These are phyloP conservation scores for Darevskia nairensis DNA, from an alignment of 2,797 vertebrate species.

Conservation along the genomic window DNA sequence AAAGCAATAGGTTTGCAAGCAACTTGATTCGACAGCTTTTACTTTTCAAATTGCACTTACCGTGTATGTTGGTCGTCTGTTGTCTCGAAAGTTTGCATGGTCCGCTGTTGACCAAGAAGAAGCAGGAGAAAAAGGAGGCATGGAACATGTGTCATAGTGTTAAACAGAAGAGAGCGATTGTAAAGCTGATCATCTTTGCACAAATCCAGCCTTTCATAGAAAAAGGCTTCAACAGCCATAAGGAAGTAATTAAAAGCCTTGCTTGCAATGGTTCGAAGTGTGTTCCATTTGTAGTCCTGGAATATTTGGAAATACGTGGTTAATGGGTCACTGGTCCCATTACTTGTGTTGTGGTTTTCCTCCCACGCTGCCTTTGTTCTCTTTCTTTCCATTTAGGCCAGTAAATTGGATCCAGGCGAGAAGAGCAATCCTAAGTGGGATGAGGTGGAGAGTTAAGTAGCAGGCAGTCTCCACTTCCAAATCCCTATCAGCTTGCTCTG, in stretches of 20 bases:
- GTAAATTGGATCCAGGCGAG: background rate
- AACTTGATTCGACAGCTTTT: background rate
- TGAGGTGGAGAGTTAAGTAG: background rate
- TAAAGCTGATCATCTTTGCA: background rate
- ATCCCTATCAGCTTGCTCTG: background rate
- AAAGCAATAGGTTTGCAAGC: background rate
- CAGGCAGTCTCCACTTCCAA: background rate
- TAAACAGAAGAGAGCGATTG: background rate
- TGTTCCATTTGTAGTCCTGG: background rate
- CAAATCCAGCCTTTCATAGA: background rate
- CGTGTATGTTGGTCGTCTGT: background rate
- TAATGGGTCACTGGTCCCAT: background rate
- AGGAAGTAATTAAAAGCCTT: background rate
- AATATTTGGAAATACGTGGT: background rate
- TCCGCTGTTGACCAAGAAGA: background rate
- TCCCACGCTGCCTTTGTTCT: background rate
- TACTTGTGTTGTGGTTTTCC: background rate
- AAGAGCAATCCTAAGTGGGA: too few relatives aligned
- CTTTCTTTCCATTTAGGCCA: background rate
- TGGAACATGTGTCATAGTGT: background rate
- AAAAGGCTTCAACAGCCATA: constrained; percentile 19
- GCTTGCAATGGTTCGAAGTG: background rate
- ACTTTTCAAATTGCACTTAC: constrained; percentile 13
- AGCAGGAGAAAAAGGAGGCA: background rate
- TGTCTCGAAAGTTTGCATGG: background rate